These are phyloP conservation scores for Halocynthia aurantium DNA, from an alignment of 23 tunicate genomes.

Conservation along the genomic window DNA sequence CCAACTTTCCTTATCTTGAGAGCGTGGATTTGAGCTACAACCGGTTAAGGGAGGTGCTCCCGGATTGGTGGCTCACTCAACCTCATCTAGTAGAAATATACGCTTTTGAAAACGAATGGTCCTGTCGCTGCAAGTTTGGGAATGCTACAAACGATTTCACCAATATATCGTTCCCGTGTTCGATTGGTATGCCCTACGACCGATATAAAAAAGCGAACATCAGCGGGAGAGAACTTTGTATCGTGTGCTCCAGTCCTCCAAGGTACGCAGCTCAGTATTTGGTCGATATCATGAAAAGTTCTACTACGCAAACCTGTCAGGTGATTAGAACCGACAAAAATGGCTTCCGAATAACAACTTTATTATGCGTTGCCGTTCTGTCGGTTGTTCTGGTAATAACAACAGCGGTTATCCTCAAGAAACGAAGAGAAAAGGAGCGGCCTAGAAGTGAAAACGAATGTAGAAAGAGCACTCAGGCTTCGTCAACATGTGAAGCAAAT, in stretches of 20 bases:
- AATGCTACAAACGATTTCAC: background rate
- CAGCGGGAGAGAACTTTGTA: background rate
- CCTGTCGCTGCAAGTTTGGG: background rate
- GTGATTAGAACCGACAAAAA: background rate
- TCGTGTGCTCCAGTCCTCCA: constrained; percentile 4
- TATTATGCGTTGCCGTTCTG: too few species aligned
- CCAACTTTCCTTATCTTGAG: background rate
- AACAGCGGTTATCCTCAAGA: too few species aligned
- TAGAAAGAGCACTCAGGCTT: too few species aligned
- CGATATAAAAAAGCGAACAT: background rate
- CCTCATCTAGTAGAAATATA: background rate
- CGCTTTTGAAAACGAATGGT: background rate
- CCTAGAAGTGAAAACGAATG: too few species aligned
- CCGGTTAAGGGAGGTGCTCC: background rate
- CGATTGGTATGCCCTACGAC: background rate
- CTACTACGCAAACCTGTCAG: background rate
- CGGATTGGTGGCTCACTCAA: background rate
- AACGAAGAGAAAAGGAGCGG: too few species aligned
- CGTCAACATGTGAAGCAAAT: too few species aligned
- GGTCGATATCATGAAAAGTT: too few species aligned
- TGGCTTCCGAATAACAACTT: too few species aligned
- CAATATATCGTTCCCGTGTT: background rate
- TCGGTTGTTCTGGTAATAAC: too few species aligned
- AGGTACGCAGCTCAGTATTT: background rate
- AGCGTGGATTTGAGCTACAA: background rate